Percentiles rank a stretch among this genome's conserved stretches.
phyloP scores from a whole-genome alignment of 2,888 invertebrate genomes.

The Cheilosia urbana region DNA sequence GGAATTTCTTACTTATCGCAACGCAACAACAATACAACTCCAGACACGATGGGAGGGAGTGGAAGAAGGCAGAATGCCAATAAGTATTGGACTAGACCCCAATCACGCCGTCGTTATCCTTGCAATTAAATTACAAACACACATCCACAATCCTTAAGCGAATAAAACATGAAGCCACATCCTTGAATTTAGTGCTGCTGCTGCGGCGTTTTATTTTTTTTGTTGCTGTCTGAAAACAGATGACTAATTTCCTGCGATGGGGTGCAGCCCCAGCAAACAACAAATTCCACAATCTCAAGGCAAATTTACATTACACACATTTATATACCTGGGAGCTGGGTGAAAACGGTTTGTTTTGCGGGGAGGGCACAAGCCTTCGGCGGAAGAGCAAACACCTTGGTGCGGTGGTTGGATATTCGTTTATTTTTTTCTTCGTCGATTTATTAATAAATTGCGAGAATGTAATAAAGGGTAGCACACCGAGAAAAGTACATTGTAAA shows the following conservation, averaged over 20 bases:
- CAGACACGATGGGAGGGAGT: constrained; percentile 33
- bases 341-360: constrained; percentile 24
- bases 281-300: constrained; percentile 60
- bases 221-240: constrained; percentile 20
- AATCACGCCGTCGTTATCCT: constrained; percentile 29
- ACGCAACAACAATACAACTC: constrained; percentile 35
- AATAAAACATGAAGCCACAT: constrained; percentile 6
- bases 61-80: constrained; percentile 30
- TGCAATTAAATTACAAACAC: constrained; percentile 21
- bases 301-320: constrained; percentile 47
- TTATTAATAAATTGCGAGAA: constrained; percentile 30
- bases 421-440: constrained; percentile 11
- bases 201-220: background rate
- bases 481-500: background rate
- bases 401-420: constrained; percentile 2
- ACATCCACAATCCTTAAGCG: background rate
- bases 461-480: constrained; percentile 21
- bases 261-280: constrained; percentile 38
- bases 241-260: constrained; percentile 41
- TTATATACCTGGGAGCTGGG: constrained; percentile 18
- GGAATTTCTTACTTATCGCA: constrained; percentile 43
- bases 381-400: constrained; percentile 58
- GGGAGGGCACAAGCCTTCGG: constrained; percentile 33
- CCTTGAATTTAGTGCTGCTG: constrained; percentile 24
- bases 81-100: constrained; percentile 21